phyloP scores from a whole-genome alignment of 2,888 invertebrate genomes.

The Caprella mutica region DNA sequence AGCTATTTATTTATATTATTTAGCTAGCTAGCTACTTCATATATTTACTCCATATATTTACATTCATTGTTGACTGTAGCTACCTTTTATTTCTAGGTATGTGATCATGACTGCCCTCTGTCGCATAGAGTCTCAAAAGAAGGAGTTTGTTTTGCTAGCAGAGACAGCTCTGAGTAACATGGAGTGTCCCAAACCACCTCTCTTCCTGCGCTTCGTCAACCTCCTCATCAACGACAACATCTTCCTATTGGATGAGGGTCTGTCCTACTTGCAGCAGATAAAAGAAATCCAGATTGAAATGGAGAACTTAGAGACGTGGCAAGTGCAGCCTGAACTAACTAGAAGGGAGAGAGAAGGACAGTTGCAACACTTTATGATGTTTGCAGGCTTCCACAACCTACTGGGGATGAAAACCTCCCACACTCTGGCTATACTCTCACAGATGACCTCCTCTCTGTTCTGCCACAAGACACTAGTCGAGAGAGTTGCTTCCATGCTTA shows the following conservation, averaged over 20 bases:
- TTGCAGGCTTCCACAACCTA: slow-evolving; percentile 83
- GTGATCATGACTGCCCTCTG: slow-evolving; percentile 82
- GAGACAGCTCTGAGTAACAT: slow-evolving; percentile 70
- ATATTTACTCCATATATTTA: not conserved
- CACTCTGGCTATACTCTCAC: slow-evolving; percentile 64
- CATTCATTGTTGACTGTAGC: too few species aligned
- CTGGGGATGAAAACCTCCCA: slow-evolving; percentile 78
- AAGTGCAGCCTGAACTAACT: slow-evolving; percentile 54
- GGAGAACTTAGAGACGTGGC: slow-evolving; percentile 47
- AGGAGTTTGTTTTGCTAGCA: slow-evolving; percentile 67
- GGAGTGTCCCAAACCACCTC: slow-evolving; percentile 77
- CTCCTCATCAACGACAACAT: slow-evolving; percentile 95
- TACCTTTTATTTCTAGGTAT: slow-evolving; percentile 62
- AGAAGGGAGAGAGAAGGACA: slow-evolving; percentile 60
- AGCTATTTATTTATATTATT: too few species aligned
- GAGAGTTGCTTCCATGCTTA: slow-evolving; percentile 85
- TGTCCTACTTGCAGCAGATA: slow-evolving; percentile 77
- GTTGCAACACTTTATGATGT: slow-evolving; percentile 63
- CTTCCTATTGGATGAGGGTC: slow-evolving; percentile 82
- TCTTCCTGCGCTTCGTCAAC: slow-evolving; percentile 90
- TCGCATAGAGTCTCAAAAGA: slow-evolving; percentile 64
- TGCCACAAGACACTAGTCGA: slow-evolving; percentile 85
- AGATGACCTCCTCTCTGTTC: slow-evolving; percentile 67
- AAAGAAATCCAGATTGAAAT: slow-evolving; percentile 46
- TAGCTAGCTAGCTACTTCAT: not conserved